Evolutionary conservation across 1,140 invertebrate species (phyloP), one percentile per base, ranked within the genome.

Genomic region (Dreissena polymorpha): DNA sequence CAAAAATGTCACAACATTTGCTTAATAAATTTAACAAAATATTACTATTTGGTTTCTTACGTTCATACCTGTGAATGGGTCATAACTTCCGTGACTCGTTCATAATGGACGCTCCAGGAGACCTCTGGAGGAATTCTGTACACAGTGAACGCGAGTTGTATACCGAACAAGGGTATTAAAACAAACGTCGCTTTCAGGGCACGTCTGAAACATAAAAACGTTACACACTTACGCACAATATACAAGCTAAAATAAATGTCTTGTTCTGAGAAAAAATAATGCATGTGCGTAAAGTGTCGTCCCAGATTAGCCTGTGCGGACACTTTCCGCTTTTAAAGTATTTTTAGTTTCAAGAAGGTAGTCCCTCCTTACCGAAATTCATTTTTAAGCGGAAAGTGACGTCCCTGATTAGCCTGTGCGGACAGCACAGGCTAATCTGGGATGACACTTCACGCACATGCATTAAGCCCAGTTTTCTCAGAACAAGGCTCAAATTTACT

Each of bases 121-220:
- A 73, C 70, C 21, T 79, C 83, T 1, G 39, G 68, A 8, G 72
- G 75, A 16, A 93, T 92, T 83, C 97, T 94, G 92, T 98, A 97
- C 23, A 97, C 97, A 60, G 96, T 97, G 21, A 98, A 93, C 85
- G 98, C 94, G 90, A 97, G 97, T 91, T 98, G 95, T 16, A 95
- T 91, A 7, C 95, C 95, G 86, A 95, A 95, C 60, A 95, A 89
- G 0, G 95, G 94, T 51, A 98, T 96, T 83, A 99, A 94, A 67
- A 98, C 95, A 86, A 98, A 94, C 0, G 97, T 98, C 0, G 97
- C 98, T 77, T 97, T 92, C 18, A 95, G 92, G 10, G 94, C 94
- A 90, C 94, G 94, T 87, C 95, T 91, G 86, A n/a, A 76, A 86
- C 60, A 68, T 16, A 23, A 5, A 25, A 68, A 12, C 12, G 23